Percentiles rank a stretch among this genome's conserved stretches.
Conservation (phyloP, 2,888 invertebrate genomes). For the Ecdyonurus torrentis region DNA sequence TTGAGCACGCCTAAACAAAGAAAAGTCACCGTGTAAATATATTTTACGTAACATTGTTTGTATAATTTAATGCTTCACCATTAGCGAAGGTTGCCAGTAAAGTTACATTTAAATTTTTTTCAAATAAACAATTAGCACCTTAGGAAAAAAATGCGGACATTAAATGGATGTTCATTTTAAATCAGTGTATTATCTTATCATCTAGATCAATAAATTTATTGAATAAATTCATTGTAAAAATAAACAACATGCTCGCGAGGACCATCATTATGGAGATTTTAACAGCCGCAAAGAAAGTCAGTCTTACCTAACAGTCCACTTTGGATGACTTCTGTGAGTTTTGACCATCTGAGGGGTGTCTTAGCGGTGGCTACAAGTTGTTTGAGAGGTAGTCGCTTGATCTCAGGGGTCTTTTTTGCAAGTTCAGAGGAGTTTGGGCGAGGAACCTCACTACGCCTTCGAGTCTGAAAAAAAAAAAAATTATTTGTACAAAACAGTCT, state of each 20-base stretch:
- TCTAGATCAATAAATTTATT: not conserved
- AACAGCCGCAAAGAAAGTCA: not conserved
- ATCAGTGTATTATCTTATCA: not conserved
- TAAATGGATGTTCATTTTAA: not conserved
- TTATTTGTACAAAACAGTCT: too few species aligned
- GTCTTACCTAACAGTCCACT: not conserved
- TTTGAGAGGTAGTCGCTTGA: not conserved
- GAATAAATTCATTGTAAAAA: not conserved
- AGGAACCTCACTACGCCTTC: not conserved
- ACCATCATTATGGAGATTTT: too few species aligned
- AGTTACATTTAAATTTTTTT: too few species aligned
- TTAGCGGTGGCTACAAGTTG: not conserved
- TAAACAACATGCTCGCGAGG: too few species aligned
- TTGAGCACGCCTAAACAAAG: not conserved
- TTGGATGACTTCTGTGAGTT: not conserved
- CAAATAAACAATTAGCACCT: not conserved
- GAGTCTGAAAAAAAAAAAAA: not conserved
- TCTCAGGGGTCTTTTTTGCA: too few species aligned
- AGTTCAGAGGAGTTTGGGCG: not conserved
- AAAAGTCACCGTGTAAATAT: too few species aligned
- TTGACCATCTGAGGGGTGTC: not conserved
- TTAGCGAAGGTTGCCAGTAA: too few species aligned
- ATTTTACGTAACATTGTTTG: too few species aligned
- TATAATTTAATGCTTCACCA: too few species aligned
- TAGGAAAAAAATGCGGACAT: not conserved